Percentiles rank a stretch among this genome's conserved stretches.
phyloP scores from a whole-genome alignment of 2,797 vertebrate species.

The Rhabdophis nuchalis region DNA sequence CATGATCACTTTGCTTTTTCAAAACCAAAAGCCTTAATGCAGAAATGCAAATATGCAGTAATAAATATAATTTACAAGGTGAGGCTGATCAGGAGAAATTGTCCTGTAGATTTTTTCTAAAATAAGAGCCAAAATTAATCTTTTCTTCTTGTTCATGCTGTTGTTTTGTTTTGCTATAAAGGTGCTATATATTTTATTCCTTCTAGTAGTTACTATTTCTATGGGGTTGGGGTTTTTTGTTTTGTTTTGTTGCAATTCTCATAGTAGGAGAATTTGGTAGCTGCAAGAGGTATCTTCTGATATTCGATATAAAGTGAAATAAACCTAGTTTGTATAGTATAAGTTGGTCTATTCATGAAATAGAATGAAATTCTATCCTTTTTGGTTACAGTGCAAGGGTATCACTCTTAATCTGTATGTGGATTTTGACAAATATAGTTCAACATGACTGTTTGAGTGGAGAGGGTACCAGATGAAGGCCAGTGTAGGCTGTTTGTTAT shows the following conservation, averaged over 20 bases:
- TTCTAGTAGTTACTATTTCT: neutral
- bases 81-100: slow-evolving; percentile 23
- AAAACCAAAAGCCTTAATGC: slow-evolving; percentile 43
- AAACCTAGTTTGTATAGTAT: neutral
- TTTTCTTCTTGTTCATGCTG: neutral
- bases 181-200: neutral
- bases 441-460: too few species aligned
- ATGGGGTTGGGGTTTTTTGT: neutral
- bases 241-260: neutral
- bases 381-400: neutral
- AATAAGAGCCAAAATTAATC: neutral
- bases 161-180: neutral
- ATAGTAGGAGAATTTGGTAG: neutral
- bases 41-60: slow-evolving; percentile 32
- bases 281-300: neutral
- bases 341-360: neutral
- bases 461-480: neutral
- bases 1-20: slow-evolving; percentile 41
- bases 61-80: slow-evolving; percentile 49
- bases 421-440: neutral
- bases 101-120: neutral
- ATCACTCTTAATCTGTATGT: neutral
- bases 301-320: neutral
- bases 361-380: neutral
- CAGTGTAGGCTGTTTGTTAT: neutral